These are phyloP conservation scores for Chiloscyllium plagiosum DNA, from an alignment of 2,113 vertebrate genomes.

Conservation along the genomic window DNA sequence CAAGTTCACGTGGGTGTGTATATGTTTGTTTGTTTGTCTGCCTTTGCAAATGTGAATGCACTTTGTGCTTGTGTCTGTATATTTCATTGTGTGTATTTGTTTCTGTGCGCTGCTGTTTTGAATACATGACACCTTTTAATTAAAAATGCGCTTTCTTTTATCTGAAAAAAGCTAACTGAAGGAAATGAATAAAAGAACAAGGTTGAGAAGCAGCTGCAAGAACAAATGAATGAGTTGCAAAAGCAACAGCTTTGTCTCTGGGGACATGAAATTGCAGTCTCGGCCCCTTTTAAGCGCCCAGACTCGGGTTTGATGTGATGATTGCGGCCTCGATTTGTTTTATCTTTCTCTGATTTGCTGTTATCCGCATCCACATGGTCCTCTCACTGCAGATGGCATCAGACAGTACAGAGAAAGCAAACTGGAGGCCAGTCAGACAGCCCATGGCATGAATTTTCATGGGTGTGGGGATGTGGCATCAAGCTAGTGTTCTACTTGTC, in stretches of 20 bases:
- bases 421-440: not conserved
- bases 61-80: not conserved
- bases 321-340: not conserved
- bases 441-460: slow-evolving; percentile 25
- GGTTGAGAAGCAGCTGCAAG: slow-evolving; percentile 12
- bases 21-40: not conserved
- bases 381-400: slow-evolving; percentile 7
- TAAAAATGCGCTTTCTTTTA: not conserved
- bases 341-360: not conserved
- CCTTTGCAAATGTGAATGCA: not conserved
- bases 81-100: not conserved
- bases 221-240: not conserved
- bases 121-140: not conserved
- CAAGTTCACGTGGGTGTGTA: not conserved
- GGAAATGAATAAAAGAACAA: not conserved
- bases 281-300: not conserved
- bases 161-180: not conserved
- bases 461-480: not conserved
- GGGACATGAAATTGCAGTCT: not conserved
- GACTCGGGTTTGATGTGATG: not conserved
- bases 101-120: not conserved
- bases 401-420: not conserved
- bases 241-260: not conserved
- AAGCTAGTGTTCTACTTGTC: not conserved
- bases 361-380: not conserved